Evolutionary conservation across 1,140 invertebrate genomes (phyloP).

Genomic region (Zaprionus tsacasi): DNA sequence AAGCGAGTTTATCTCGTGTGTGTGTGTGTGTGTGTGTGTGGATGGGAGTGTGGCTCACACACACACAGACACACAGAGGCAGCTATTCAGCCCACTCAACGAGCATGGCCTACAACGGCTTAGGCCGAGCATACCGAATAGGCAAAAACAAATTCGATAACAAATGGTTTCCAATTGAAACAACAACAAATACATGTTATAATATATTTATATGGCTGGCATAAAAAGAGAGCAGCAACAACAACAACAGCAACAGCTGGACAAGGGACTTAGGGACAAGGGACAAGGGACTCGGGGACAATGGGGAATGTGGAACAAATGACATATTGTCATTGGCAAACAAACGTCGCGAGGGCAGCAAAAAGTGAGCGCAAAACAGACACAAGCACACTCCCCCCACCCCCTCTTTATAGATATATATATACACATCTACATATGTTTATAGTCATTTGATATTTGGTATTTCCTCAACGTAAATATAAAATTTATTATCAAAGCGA

Average conservation of each 20-base stretch:
- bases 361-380: conserved; percentile 25
- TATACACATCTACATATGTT: neutral
- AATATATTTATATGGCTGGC: conserved; percentile 54
- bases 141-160: conserved; percentile 79
- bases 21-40: conserved; percentile 16
- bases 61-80: conserved; percentile 57
- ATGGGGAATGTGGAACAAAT: conserved; percentile 73
- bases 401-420: neutral
- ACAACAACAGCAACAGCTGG: conserved; percentile 6
- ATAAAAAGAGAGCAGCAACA: conserved; percentile 21
- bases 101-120: conserved; percentile 34
- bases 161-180: conserved; percentile 77
- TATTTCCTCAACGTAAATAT: conserved; percentile 77
- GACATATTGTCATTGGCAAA: conserved; percentile 74
- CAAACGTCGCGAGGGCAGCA: conserved; percentile 19
- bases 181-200: conserved; percentile 61
- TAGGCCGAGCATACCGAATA: conserved; percentile 68
- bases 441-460: conserved; percentile 28
- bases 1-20: conserved; percentile 50
- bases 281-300: conserved; percentile 50
- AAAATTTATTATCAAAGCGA: conserved; percentile 79
- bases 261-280: conserved; percentile 6
- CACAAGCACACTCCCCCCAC: conserved; percentile 5
- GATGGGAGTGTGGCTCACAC: conserved; percentile 51
- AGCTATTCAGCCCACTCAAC: conserved; percentile 34